Conservation (phyloP, 2,797 vertebrate genomes). For the Hozukius guyotensis region DNA sequence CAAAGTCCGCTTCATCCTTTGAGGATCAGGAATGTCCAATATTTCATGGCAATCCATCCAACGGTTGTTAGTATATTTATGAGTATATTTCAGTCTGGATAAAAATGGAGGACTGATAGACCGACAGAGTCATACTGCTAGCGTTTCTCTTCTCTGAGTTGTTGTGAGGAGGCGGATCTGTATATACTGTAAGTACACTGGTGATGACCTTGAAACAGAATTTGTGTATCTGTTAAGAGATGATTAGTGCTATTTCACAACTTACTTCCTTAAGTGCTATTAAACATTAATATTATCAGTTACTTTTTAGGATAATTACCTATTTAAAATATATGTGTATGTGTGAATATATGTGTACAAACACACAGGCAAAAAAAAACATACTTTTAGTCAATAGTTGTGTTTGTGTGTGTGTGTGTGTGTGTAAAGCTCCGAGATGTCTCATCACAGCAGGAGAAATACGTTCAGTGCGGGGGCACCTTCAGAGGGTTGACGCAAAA, state of each 20-base stretch:
- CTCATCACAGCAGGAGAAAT: slow-evolving; percentile 72
- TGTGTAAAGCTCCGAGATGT: slow-evolving; percentile 39
- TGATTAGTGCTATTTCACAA: background rate
- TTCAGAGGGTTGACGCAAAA: slow-evolving; percentile 73
- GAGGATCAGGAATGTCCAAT: background rate
- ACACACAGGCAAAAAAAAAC: slow-evolving; percentile 13
- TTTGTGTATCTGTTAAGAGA: slow-evolving; percentile 7
- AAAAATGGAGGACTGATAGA: background rate
- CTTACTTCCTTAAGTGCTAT: background rate
- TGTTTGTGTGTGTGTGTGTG: slow-evolving; percentile 12
- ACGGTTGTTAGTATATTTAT: background rate
- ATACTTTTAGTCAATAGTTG: slow-evolving; percentile 16
- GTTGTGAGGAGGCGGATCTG: slow-evolving; percentile 32
- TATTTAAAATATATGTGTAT: slow-evolving; percentile 13
- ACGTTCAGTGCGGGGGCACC: slow-evolving; percentile 66
- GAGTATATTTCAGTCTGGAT: background rate
- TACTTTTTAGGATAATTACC: background rate
- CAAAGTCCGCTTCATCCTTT: background rate
- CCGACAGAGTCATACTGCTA: background rate
- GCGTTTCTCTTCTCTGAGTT: background rate
- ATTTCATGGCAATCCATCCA: background rate
- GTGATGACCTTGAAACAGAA: slow-evolving; percentile 52
- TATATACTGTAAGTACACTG: slow-evolving; percentile 5
- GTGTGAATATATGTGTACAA: background rate
- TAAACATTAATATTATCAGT: background rate